Percentiles rank a stretch among this genome's conserved stretches.
Evolutionary conservation across 2,888 invertebrate genomes (phyloP).

Genomic region (Calameuta filiformis): DNA sequence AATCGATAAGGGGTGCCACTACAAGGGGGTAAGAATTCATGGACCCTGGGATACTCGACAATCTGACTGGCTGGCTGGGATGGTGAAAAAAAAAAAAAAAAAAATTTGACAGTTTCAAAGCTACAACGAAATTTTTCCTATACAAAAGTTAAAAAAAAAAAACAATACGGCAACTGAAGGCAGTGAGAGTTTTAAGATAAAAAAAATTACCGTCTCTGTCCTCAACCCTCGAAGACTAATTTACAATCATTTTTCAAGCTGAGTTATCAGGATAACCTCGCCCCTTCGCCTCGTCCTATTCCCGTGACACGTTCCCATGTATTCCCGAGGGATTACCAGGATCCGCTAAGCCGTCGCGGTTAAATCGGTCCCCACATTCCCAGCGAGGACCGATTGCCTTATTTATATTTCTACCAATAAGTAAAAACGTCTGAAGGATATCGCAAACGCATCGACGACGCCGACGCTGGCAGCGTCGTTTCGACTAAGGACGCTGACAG

Average conservation of each 20-base stretch:
- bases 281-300: slow-evolving; percentile 15
- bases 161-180: not conserved
- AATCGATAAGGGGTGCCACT: not conserved
- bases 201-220: not conserved
- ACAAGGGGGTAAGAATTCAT: not conserved
- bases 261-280: slow-evolving; percentile 49
- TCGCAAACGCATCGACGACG: slow-evolving; percentile 2
- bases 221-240: slow-evolving; percentile 39
- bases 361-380: slow-evolving; percentile 40
- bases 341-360: slow-evolving; percentile 57
- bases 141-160: not conserved
- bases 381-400: slow-evolving; percentile 48
- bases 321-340: slow-evolving; percentile 57
- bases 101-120: not conserved
- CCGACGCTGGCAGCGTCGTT: slow-evolving; percentile 40
- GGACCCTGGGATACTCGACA: not conserved
- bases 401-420: slow-evolving; percentile 35
- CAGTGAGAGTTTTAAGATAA: not conserved
- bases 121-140: not conserved
- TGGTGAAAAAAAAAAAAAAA: not conserved
- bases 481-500: not conserved
- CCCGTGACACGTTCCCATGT: slow-evolving; percentile 45
- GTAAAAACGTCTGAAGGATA: not conserved
- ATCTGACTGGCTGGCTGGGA: not conserved
- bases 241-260: slow-evolving; percentile 51